These are phyloP conservation scores for Lucinisca nassula DNA, from an alignment of 2,888 invertebrate species.

Conservation along the genomic window DNA sequence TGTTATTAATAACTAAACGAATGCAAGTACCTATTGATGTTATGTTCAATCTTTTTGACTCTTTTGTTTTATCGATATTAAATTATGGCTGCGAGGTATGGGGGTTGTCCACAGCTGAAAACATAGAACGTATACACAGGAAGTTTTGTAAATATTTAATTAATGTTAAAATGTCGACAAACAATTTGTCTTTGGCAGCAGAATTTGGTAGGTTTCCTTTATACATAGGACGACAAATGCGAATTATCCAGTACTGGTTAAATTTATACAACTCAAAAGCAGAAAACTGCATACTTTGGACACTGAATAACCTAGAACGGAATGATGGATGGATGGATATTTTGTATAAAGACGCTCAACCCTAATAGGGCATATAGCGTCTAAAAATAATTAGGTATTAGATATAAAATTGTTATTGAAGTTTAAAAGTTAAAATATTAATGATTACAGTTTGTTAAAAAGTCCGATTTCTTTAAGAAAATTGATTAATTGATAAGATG, in stretches of 20 bases:
- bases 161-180: not conserved
- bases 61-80: not conserved
- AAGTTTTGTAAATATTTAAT: not conserved
- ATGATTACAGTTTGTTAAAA: no score
- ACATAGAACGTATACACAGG: not conserved
- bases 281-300: not conserved
- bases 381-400: no score
- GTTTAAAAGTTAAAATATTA: no score
- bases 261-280: not conserved
- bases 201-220: not conserved
- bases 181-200: not conserved
- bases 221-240: not conserved
- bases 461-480: no score
- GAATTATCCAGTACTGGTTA: not conserved
- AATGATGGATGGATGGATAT: no score
- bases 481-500: no score
- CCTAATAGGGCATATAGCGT: no score
- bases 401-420: no score
- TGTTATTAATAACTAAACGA: not conserved
- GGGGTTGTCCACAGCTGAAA: not conserved
- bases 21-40: not conserved
- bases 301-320: not conserved
- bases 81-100: not conserved
- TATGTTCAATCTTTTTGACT: not conserved
- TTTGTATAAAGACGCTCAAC: no score